Percentiles rank a stretch among this genome's conserved stretches.
Conservation (phyloP, 1,140 invertebrate species). For the Drosophila rufa region DNA sequence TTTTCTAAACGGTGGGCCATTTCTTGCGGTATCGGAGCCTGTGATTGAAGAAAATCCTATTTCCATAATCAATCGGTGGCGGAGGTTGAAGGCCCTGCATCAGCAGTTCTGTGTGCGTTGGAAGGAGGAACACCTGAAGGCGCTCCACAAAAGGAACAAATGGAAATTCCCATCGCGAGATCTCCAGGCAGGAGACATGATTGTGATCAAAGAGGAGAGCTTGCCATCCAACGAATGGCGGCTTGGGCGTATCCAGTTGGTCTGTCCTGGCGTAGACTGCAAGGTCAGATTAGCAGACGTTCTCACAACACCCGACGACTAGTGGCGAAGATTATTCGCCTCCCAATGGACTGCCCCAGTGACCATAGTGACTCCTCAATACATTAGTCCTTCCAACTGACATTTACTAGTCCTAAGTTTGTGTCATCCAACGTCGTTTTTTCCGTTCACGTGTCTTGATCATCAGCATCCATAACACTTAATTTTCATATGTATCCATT, state of each 20-base stretch:
- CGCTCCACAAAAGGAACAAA: conserved; percentile 5
- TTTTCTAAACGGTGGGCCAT: too few relatives aligned
- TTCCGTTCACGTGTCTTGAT: too few relatives aligned
- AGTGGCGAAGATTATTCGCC: too few relatives aligned
- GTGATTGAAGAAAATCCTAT: neutral
- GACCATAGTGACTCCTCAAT: neutral
- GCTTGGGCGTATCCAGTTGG: neutral
- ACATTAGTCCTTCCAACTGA: too few relatives aligned
- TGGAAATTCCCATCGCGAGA: neutral
- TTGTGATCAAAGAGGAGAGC: neutral
- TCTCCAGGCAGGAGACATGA: neutral
- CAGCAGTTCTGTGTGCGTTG: neutral
- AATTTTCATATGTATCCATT: too few relatives aligned
- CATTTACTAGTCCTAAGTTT: too few relatives aligned
- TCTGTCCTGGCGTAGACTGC: too few relatives aligned
- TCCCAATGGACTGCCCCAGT: neutral
- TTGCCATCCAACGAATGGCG: neutral
- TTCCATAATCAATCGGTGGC: neutral
- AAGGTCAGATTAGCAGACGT: too few relatives aligned
- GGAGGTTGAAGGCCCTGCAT: neutral
- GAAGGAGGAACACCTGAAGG: neutral
- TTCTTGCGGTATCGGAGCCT: too few relatives aligned
- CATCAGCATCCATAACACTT: too few relatives aligned
- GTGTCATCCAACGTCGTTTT: too few relatives aligned
- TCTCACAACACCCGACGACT: too few relatives aligned